phyloP scores from a whole-genome alignment of 1,140 invertebrate genomes.

The Drosophila santomea region DNA sequence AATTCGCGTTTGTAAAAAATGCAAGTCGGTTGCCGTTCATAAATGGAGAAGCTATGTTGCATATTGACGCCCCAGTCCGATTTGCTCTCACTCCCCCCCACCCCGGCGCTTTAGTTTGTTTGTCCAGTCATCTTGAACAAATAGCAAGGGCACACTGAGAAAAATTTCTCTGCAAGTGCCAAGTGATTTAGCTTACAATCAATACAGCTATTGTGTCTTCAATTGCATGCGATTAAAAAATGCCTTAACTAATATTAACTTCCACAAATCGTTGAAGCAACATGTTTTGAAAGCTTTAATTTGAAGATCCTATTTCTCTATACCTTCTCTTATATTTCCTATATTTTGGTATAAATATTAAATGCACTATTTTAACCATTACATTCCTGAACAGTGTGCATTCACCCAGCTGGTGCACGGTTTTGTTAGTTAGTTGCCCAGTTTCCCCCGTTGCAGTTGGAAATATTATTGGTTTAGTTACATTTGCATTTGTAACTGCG shows the following conservation, averaged over 20 bases:
- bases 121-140: slow-evolving; percentile 50
- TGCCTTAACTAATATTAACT: too few relatives aligned
- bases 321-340: too few relatives aligned
- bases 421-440: neutral
- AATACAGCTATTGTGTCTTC: too few relatives aligned
- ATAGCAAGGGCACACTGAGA: slow-evolving; percentile 37
- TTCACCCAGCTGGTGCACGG: slow-evolving; percentile 2
- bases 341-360: too few relatives aligned
- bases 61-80: slow-evolving; percentile 45
- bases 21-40: slow-evolving; percentile 30
- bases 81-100: neutral
- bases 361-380: too few relatives aligned
- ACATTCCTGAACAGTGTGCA: neutral
- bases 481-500: slow-evolving; percentile 80
- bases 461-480: slow-evolving; percentile 81
- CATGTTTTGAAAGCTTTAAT: too few relatives aligned
- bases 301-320: too few relatives aligned
- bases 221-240: too few relatives aligned
- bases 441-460: slow-evolving; percentile 18
- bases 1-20: slow-evolving; percentile 40
- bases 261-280: too few relatives aligned
- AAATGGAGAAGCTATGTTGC: slow-evolving; percentile 55
- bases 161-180: neutral
- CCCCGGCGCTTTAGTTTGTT: too few relatives aligned
- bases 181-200: neutral